Base-by-base conservation (phyloP, 2,888 invertebrate species). In the Netelia fuscicornis region DNA sequence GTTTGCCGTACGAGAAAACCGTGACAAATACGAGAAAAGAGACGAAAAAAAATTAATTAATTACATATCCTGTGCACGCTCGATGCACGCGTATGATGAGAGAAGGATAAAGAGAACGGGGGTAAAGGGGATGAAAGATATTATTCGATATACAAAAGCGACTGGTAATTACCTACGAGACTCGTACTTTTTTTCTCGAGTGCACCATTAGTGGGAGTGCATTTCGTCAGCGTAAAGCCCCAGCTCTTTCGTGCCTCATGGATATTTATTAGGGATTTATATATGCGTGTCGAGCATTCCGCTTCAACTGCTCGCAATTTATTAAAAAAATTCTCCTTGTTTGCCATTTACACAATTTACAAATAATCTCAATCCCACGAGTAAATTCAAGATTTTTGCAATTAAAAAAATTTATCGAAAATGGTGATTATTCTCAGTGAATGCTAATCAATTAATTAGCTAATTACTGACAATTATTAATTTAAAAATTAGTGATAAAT, bases 121-220 rank as follows among this genome's bases (percentile, higher is more conserved):
- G 23, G 52, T 30, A 70, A 68, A 72, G 42, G 52, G 9, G 74
- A 64, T 77, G 56, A 83, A 81, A 62, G 82, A 62, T 71, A 48
- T 60, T 72, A 84, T 85, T 83, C 71, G 82, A 87, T 87, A 81
- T 77, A 79, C 82, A 85, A 30, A 30, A 81, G 79, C 74, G 80
- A 65, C 78, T 67, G 74, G 80, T 88, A 86, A 87, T 87, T 85
- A 85, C 83, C 77, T 17, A 74, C 72, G 70, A 86, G 86, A 85
- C 82, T 84, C 58, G 81, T 71, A 87, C 84, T 87, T 86, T 86
- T 84, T 78, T 71, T 71, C 64, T 64, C 76, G 70, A 87, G 88
- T 87, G 75, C 85, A 81, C 87, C 83, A 88, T 87, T 87, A 87
- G 68, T 58, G 81, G 60, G 75, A 68, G 75, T 71, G 37, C 30